Evolutionary conservation across 2,113 vertebrate species (phyloP).

Genomic region (Nycticorax nycticorax): DNA sequence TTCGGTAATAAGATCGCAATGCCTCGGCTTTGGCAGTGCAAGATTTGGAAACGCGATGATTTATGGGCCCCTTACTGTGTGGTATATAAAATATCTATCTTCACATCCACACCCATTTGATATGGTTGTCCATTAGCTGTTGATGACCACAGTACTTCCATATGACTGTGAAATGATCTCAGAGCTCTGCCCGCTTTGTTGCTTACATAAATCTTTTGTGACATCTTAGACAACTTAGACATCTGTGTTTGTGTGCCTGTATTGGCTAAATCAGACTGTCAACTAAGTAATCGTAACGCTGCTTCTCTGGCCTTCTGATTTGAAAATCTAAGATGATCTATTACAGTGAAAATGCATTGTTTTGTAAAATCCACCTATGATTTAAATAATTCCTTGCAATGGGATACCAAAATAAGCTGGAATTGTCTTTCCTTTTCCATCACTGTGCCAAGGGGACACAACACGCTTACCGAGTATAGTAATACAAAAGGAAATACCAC

Average conservation of each 20-base stretch:
- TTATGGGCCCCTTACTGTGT: neutral
- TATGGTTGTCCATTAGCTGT: neutral
- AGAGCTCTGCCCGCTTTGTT: neutral
- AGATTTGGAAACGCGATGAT: neutral
- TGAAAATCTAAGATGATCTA: neutral
- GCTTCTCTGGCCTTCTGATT: neutral
- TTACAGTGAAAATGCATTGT: neutral
- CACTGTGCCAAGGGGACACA: neutral
- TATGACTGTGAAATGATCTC: neutral
- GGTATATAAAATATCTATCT: neutral
- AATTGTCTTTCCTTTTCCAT: neutral
- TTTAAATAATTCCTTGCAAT: neutral
- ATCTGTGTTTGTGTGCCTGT: neutral
- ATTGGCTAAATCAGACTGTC: neutral
- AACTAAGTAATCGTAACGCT: neutral
- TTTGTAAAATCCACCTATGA: neutral
- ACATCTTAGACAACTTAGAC: neutral
- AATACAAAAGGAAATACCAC: neutral
- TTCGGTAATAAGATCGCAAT: neutral
- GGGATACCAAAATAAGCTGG: neutral
- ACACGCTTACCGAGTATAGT: fast-evolving
- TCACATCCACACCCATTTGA: neutral
- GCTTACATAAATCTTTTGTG: neutral
- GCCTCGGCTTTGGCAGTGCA: neutral
- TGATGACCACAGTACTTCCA: neutral